Evolutionary conservation across 1,140 invertebrate species (phyloP).

Genomic region (Pseudomyrmex pallidus): DNA sequence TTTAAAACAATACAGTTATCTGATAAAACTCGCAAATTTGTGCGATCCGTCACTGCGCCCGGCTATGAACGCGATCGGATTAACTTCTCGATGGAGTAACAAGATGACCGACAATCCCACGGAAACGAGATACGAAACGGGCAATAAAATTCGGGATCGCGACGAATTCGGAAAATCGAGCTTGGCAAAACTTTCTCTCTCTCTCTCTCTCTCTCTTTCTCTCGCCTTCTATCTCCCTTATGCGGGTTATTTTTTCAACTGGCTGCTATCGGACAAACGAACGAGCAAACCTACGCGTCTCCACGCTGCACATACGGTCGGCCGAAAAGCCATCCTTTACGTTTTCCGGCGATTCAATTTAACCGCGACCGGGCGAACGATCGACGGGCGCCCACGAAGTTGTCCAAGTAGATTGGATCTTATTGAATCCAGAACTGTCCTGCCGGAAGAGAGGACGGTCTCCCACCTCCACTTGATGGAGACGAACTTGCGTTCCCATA

Average conservation of each 20-base stretch:
- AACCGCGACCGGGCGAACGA: constrained; percentile 58
- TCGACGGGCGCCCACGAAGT: constrained; percentile 44
- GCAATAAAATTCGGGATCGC: constrained; percentile 14
- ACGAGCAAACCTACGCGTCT: background rate
- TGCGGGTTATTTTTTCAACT: constrained; percentile 14
- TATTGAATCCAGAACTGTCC: constrained; percentile 70
- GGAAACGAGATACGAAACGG: background rate
- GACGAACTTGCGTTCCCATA: constrained; percentile 50
- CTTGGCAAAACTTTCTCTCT: background rate
- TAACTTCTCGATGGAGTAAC: constrained; percentile 25
- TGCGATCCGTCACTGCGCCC: background rate
- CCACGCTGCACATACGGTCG: background rate
- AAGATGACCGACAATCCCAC: constrained; percentile 19
- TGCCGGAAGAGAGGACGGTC: constrained; percentile 26
- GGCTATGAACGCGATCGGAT: background rate
- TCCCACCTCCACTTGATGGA: constrained; percentile 31
- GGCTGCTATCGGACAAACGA: background rate
- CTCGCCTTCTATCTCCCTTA: background rate
- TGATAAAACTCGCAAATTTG: constrained; percentile 3
- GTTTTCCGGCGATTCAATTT: constrained; percentile 71
- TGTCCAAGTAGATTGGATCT: constrained; percentile 74
- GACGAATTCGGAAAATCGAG: constrained; percentile 12
- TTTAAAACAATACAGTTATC: background rate
- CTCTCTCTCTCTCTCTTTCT: background rate
- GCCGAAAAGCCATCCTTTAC: constrained; percentile 67